These are phyloP conservation scores for Scaptomyza montana DNA, from an alignment of 1,140 invertebrate genomes.

Conservation along the genomic window DNA sequence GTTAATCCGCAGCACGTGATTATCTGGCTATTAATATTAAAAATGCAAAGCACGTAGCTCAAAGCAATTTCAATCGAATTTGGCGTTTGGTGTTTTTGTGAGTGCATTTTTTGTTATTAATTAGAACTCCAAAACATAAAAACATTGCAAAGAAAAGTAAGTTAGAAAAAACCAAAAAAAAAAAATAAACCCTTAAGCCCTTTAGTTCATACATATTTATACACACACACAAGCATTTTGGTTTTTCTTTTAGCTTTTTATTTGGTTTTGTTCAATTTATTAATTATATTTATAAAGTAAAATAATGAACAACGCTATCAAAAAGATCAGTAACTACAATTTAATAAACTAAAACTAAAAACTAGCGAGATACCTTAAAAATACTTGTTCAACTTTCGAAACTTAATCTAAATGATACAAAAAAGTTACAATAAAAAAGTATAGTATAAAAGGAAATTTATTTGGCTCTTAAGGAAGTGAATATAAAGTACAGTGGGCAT, in stretches of 20 bases:
- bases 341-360: slow-evolving; percentile 27
- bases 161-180: not conserved
- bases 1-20: not conserved
- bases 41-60: slow-evolving; percentile 16
- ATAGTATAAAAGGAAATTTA: slow-evolving; percentile 19
- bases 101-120: no score
- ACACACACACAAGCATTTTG: slow-evolving; percentile 25
- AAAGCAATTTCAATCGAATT: not conserved
- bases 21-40: not conserved
- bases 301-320: slow-evolving; percentile 39
- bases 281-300: slow-evolving; percentile 24
- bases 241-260: slow-evolving; percentile 8
- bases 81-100: not conserved
- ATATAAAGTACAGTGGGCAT: slow-evolving; percentile 48
- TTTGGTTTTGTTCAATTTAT: slow-evolving; percentile 46
- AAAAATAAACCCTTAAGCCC: slow-evolving; percentile 6
- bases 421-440: slow-evolving; percentile 1
- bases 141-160: not conserved
- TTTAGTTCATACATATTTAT: slow-evolving; percentile 25
- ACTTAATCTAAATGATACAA: slow-evolving; percentile 24
- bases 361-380: slow-evolving; percentile 3
- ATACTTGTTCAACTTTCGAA: slow-evolving; percentile 18
- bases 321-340: slow-evolving; percentile 39
- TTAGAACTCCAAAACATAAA: no score
- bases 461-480: slow-evolving; percentile 45